These are phyloP conservation scores for Amiota communis DNA, from an alignment of 2,888 invertebrate genomes.

Conservation along the genomic window DNA sequence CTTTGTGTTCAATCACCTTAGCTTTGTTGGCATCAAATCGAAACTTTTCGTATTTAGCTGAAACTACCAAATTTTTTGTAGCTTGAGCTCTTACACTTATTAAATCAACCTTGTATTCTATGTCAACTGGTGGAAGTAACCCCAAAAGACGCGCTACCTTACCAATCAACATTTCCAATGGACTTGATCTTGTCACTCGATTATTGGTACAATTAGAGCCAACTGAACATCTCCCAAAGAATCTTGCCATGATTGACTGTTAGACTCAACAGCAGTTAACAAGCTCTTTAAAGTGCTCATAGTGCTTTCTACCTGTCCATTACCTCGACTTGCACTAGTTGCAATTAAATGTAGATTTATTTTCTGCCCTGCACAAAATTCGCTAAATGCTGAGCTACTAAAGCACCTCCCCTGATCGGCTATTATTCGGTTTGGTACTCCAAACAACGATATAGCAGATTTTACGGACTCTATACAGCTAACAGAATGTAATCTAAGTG, in stretches of 20 bases:
- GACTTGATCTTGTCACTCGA: no score
- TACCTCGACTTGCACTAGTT: conserved; percentile 40
- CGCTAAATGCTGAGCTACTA: conserved; percentile 22
- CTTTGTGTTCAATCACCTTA: no score
- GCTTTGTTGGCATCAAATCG: no score
- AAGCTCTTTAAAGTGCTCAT: conserved; percentile 38
- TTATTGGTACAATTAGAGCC: conserved; percentile 20
- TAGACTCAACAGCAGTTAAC: conserved; percentile 35
- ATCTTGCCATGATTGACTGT: conserved; percentile 27
- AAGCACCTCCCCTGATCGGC: conserved; percentile 39
- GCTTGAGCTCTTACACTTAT: no score
- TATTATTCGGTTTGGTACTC: conserved; percentile 25
- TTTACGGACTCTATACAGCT: conserved; percentile 27
- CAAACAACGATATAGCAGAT: conserved; percentile 30
- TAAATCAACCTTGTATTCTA: no score
- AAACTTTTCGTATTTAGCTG: no score
- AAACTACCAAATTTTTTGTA: no score
- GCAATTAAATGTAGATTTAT: conserved; percentile 41
- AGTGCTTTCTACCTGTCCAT: conserved; percentile 40
- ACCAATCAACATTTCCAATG: conserved; percentile 17
- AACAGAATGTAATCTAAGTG: conserved; percentile 18
- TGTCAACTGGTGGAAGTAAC: no score
- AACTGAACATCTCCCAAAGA: conserved; percentile 29
- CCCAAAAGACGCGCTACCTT: conserved; percentile 4
- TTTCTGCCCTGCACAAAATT: no score